A percentile compares a stretch with the other conserved stretches of the same genome.
phyloP scores from a whole-genome alignment of 2,113 vertebrate species.

The Burhinus bistriatus region DNA sequence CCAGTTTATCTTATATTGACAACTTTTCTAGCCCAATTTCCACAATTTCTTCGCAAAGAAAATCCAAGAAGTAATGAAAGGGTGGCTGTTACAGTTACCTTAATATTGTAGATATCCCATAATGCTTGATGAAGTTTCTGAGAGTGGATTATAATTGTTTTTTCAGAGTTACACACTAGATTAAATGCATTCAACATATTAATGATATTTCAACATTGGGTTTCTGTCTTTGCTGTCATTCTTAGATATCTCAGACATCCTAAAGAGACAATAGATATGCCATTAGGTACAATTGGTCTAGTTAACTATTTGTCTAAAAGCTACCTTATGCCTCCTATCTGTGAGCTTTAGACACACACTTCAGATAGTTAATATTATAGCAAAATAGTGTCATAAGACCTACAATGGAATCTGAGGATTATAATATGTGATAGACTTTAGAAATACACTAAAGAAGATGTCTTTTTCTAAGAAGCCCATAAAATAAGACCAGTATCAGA shows the following conservation, averaged over 20 bases:
- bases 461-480: not conserved
- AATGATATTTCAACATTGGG: not conserved
- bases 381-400: not conserved
- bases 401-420: not conserved
- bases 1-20: not conserved
- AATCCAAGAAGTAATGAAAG: not conserved
- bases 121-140: not conserved
- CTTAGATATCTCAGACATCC: not conserved
- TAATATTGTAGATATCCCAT: not conserved
- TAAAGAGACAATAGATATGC: not conserved
- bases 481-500: not conserved
- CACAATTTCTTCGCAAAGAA: not conserved
- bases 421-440: not conserved
- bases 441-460: not conserved
- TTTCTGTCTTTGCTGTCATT: not conserved
- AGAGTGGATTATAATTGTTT: not conserved
- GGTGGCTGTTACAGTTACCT: not conserved
- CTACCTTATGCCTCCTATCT: not conserved
- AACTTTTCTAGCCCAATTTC: not conserved
- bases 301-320: not conserved
- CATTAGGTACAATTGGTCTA: not conserved
- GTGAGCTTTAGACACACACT: not conserved
- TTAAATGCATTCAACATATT: not conserved
- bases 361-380: not conserved
- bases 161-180: not conserved